Conservation (phyloP, 2,797 vertebrate species). For the Chlorospingus semifuscus region DNA sequence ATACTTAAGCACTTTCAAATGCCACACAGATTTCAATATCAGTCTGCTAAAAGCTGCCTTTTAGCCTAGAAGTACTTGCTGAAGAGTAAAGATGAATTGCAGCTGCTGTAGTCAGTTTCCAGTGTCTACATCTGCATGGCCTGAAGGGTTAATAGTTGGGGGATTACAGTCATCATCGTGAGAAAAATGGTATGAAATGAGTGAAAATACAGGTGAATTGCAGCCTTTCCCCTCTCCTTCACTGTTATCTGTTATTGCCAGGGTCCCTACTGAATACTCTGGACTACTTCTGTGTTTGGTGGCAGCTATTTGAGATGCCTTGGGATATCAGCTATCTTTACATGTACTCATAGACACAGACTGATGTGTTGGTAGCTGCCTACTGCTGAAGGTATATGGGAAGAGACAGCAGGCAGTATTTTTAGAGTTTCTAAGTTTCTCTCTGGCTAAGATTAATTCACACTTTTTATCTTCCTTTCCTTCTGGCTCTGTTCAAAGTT, state of each 20-base stretch:
- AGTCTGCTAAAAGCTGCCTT: neutral
- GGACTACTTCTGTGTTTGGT: neutral
- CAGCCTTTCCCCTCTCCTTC: neutral
- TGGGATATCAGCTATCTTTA: neutral
- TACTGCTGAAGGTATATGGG: neutral
- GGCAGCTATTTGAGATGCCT: conserved; percentile 1
- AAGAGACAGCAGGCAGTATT: neutral
- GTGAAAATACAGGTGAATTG: neutral
- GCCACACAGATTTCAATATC: neutral
- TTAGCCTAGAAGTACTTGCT: neutral
- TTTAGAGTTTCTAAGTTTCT: neutral
- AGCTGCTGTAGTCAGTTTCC: neutral
- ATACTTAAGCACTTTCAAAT: neutral
- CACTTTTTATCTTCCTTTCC: conserved; percentile 5
- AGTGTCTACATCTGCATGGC: neutral
- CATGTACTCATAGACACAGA: neutral
- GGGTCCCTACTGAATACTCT: neutral
- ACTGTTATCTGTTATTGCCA: neutral
- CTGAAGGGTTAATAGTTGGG: neutral
- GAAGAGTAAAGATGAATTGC: neutral
- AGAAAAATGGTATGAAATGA: neutral
- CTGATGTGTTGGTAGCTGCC: neutral
- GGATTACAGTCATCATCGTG: neutral
- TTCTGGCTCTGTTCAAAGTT: neutral
- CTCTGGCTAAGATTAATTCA: conserved; percentile 29